Evolutionary conservation across 2,888 invertebrate species (phyloP).

Genomic region (Dryocosmus kuriphilus): DNA sequence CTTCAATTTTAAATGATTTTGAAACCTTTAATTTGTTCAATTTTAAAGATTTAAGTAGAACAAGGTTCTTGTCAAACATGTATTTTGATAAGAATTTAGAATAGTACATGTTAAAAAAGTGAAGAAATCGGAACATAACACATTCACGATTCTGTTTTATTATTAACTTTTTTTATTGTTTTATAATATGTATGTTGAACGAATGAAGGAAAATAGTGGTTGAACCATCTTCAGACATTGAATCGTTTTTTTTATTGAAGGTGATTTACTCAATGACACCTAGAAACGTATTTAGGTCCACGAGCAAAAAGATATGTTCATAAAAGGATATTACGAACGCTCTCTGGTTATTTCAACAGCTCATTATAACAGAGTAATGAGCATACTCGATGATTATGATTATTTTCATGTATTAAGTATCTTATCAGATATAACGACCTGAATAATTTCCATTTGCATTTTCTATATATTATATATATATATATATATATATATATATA

Average conservation of each 20-base stretch:
- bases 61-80: no score
- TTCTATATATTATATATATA: no score
- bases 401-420: not conserved
- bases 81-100: no score
- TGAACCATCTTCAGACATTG: not conserved
- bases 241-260: not conserved
- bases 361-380: not conserved
- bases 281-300: slow-evolving; percentile 1
- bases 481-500: no score
- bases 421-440: not conserved
- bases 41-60: no score
- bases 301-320: slow-evolving; percentile 1
- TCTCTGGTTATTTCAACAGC: not conserved
- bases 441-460: not conserved
- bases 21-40: no score
- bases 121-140: not conserved
- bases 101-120: no score
- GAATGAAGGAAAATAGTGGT: not conserved
- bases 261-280: not conserved
- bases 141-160: not conserved
- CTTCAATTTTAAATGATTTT: no score
- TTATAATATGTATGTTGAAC: not conserved
- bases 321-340: slow-evolving; percentile 2
- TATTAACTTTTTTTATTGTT: not conserved
- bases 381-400: not conserved